A percentile compares a stretch with the other conserved stretches of the same genome.
These are phyloP conservation scores for Camponotus fellah DNA, from an alignment of 2,888 invertebrate genomes.

Conservation along the genomic window DNA sequence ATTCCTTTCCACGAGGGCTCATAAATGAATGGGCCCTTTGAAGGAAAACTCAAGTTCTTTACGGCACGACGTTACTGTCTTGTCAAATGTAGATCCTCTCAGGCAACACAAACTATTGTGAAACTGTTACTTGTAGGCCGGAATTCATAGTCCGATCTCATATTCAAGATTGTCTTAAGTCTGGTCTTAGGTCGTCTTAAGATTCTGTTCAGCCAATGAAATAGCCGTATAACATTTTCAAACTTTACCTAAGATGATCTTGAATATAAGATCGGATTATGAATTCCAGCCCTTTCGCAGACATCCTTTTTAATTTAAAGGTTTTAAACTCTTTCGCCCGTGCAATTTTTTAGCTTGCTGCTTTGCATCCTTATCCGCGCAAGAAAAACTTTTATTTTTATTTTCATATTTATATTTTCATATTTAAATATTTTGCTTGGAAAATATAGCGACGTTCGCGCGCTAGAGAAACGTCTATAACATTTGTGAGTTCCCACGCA, in stretches of 20 bases:
- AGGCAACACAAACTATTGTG: not conserved
- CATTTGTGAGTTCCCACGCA: constrained; percentile 38
- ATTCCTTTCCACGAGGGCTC: constrained; percentile 16
- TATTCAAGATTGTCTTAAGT: no score
- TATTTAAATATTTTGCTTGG: no score
- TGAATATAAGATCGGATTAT: no score
- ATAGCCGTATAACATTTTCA: no score
- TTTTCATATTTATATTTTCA: no score
- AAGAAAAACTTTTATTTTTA: not conserved
- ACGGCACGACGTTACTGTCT: constrained; percentile 13
- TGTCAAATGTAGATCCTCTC: not conserved
- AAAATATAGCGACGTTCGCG: not conserved
- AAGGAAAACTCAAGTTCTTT: constrained; percentile 26
- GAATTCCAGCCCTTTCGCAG: no score
- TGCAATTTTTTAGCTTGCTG: not conserved
- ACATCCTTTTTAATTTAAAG: not conserved
- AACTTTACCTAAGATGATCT: no score
- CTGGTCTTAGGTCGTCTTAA: no score
- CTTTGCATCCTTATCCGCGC: not conserved
- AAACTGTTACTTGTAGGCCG: not conserved
- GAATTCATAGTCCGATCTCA: no score
- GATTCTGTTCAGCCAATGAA: no score
- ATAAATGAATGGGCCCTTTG: constrained; percentile 47
- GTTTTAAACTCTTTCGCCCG: not conserved
- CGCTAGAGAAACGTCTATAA: not conserved